A percentile compares a stretch with the other conserved stretches of the same genome.
These are phyloP conservation scores for Proteles cristata DNA, from an alignment of 2,113 vertebrate genomes.

Conservation along the genomic window DNA sequence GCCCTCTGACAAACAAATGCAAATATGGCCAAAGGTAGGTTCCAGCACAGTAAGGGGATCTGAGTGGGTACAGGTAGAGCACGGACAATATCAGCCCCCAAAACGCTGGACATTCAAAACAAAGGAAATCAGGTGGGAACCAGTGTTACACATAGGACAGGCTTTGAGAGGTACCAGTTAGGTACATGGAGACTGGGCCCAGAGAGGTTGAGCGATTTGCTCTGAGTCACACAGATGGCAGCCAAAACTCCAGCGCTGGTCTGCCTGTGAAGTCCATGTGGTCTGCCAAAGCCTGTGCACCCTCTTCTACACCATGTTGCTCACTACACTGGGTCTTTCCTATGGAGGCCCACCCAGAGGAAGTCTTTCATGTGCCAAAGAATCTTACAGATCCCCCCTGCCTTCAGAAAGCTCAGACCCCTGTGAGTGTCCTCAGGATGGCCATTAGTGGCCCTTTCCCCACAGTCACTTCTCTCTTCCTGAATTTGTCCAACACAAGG, in stretches of 20 bases:
- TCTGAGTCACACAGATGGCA: background rate
- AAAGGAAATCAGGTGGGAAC: background rate
- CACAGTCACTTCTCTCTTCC: background rate
- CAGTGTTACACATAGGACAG: background rate
- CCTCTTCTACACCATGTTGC: background rate
- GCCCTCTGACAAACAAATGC: background rate
- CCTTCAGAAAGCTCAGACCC: background rate
- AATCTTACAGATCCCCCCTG: background rate
- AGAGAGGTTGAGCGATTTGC: background rate
- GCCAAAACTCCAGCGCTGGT: background rate
- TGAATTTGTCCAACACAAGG: constrained; percentile 13
- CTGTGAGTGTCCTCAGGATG: background rate
- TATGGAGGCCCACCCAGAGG: background rate
- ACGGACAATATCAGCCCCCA: background rate
- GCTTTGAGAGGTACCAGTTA: background rate
- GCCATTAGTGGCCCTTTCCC: background rate
- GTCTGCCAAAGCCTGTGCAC: background rate
- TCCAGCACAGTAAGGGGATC: background rate
- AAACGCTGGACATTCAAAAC: background rate
- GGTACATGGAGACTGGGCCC: background rate
- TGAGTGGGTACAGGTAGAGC: fast-evolving
- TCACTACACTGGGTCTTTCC: background rate
- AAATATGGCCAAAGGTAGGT: background rate
- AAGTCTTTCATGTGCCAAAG: background rate
- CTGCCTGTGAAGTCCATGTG: background rate